A percentile compares a stretch with the other conserved stretches of the same genome.
phyloP scores from a whole-genome alignment of 2,113 vertebrate genomes.

The Mastomys natalensis region DNA sequence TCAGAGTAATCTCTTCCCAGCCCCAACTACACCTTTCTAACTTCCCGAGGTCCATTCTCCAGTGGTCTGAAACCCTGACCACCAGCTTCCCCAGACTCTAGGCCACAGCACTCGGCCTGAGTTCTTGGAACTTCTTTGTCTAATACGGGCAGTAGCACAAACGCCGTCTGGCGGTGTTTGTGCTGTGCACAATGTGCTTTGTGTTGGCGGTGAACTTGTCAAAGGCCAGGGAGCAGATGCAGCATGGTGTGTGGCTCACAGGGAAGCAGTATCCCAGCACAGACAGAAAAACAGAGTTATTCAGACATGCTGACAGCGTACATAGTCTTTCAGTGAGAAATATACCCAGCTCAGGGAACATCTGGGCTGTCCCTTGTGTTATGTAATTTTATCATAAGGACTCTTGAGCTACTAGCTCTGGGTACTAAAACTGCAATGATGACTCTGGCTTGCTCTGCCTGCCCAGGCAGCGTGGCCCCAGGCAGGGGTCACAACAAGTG shows the following conservation, averaged over 20 bases:
- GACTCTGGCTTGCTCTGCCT: not conserved
- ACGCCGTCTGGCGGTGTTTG: not conserved
- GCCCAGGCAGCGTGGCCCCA: not conserved
- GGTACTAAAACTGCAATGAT: not conserved
- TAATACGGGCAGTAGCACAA: not conserved
- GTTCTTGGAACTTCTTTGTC: not conserved
- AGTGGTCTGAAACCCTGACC: not conserved
- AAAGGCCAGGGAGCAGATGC: not conserved
- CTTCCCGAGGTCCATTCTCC: not conserved
- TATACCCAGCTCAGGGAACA: conserved; percentile 27
- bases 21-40: not conserved
- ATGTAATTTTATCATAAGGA: conserved; percentile 10
- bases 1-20: not conserved
- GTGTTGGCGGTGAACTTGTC: not conserved
- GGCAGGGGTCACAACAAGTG: not conserved
- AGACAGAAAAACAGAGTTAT: not conserved
- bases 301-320: not conserved
- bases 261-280: not conserved
- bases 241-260: not conserved
- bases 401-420: not conserved
- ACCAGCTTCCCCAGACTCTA: accelerated
- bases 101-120: not conserved
- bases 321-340: conserved; percentile 8
- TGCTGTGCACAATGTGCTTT: not conserved
- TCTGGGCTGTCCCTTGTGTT: not conserved